Conservation (phyloP, 2,888 invertebrate genomes). For the Cheilosia urbana region DNA sequence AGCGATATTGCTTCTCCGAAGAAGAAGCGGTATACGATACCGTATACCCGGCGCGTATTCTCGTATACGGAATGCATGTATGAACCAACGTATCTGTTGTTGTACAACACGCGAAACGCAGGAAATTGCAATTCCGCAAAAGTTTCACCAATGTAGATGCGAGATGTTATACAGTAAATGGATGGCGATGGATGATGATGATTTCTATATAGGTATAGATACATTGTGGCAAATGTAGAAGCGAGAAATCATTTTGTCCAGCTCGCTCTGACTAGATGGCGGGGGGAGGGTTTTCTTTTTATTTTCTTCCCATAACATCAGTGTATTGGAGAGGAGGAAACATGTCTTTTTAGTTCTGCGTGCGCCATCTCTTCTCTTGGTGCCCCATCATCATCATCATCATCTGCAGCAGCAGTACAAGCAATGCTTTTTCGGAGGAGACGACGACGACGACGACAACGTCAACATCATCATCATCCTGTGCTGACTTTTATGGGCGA, state of each 20-base stretch:
- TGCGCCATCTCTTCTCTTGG: constrained; percentile 69
- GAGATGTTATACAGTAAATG: constrained; percentile 64
- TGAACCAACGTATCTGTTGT: constrained; percentile 74
- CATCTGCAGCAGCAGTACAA: constrained; percentile 41
- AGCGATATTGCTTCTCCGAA: constrained; percentile 12
- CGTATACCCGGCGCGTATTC: constrained; percentile 44
- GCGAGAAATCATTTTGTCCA: constrained; percentile 76
- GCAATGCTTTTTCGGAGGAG: constrained; percentile 31
- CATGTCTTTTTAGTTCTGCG: constrained; percentile 71
- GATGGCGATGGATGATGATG: constrained; percentile 57
- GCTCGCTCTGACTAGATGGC: constrained; percentile 61
- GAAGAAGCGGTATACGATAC: constrained; percentile 29
- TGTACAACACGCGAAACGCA: constrained; percentile 75
- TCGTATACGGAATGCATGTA: constrained; percentile 73
- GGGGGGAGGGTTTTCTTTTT: constrained; percentile 25
- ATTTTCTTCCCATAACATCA: constrained; percentile 25
- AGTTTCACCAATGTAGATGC: constrained; percentile 74
- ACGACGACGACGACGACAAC: constrained; percentile 54
- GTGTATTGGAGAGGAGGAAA: constrained; percentile 50
- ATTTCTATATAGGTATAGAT: constrained; percentile 41
- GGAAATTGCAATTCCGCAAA: constrained; percentile 75
- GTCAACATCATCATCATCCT: constrained; percentile 74
- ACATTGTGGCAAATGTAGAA: constrained; percentile 66
- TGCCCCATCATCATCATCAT: constrained; percentile 76
- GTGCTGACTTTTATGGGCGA: constrained; percentile 74